Conservation (phyloP, 2,797 vertebrate genomes). For the Tapera naevia region DNA sequence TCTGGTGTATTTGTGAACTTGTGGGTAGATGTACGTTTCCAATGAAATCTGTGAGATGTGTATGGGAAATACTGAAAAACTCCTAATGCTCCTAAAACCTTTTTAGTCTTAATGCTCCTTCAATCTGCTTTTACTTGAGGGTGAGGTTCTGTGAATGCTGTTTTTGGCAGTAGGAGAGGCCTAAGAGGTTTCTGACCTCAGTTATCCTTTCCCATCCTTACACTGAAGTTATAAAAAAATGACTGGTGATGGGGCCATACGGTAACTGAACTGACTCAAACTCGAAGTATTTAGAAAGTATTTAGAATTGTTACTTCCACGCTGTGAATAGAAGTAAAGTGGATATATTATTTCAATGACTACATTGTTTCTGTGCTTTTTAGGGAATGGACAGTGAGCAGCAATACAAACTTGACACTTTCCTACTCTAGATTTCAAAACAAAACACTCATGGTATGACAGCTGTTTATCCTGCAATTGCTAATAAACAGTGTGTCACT, state of each 20-base stretch:
- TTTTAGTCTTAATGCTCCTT: conserved; percentile 34
- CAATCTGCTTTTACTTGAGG: not conserved
- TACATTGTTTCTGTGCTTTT: not conserved
- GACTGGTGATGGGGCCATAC: not conserved
- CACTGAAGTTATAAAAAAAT: not conserved
- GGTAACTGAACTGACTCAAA: not conserved
- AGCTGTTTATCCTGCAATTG: not conserved
- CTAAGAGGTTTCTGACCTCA: not conserved
- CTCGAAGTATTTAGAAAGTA: not conserved
- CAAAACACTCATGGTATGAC: not conserved
- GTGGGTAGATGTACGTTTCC: not conserved
- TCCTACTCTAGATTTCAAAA: not conserved
- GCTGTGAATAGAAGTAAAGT: not conserved
- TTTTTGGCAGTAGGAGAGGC: not conserved
- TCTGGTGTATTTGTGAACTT: not conserved
- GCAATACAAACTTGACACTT: not conserved
- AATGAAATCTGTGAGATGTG: not conserved
- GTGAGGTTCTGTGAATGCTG: not conserved
- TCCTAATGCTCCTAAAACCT: conserved; percentile 19
- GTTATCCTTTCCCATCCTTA: not conserved
- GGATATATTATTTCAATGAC: not conserved
- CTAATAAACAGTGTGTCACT: not conserved
- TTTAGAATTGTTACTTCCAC: not conserved
- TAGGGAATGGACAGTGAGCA: not conserved
- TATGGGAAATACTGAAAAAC: conserved; percentile 24